phyloP scores from a whole-genome alignment of 2,113 vertebrate genomes.

The Pachycephala philippinensis region DNA sequence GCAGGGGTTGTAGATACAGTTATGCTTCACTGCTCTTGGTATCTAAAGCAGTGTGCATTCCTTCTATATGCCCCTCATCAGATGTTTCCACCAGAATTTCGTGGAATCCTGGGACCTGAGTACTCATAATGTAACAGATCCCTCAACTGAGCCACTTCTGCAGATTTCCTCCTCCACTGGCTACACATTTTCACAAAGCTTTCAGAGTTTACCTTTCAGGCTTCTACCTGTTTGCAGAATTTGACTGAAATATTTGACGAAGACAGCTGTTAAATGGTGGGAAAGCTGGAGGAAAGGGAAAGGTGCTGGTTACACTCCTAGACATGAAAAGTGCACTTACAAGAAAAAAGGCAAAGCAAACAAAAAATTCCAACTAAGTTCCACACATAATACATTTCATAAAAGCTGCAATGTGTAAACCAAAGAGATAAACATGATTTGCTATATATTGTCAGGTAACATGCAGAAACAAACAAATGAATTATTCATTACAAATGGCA shows the following conservation, averaged over 20 bases:
- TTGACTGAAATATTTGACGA: neutral
- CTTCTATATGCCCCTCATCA: neutral
- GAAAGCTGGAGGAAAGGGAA: neutral
- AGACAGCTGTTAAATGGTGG: neutral
- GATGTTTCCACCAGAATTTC: neutral
- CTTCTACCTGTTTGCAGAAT: neutral
- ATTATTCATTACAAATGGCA: constrained; percentile 54
- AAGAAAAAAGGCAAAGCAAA: neutral
- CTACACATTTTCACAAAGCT: neutral
- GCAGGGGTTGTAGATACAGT: neutral
- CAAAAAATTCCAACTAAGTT: neutral
- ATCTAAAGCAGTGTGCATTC: neutral
- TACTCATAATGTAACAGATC: neutral
- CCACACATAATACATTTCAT: neutral
- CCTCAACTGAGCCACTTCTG: neutral
- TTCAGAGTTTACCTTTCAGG: neutral
- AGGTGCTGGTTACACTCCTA: neutral
- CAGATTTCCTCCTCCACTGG: neutral
- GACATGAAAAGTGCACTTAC: neutral
- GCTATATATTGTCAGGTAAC: constrained; percentile 10
- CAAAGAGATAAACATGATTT: neutral
- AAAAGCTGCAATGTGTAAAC: neutral
- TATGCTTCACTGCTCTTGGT: neutral
- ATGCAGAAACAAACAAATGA: constrained; percentile 38
- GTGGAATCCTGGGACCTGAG: neutral